Base-by-base conservation (phyloP, 2,888 invertebrate species). In the Pristionchus exspectatus region DNA sequence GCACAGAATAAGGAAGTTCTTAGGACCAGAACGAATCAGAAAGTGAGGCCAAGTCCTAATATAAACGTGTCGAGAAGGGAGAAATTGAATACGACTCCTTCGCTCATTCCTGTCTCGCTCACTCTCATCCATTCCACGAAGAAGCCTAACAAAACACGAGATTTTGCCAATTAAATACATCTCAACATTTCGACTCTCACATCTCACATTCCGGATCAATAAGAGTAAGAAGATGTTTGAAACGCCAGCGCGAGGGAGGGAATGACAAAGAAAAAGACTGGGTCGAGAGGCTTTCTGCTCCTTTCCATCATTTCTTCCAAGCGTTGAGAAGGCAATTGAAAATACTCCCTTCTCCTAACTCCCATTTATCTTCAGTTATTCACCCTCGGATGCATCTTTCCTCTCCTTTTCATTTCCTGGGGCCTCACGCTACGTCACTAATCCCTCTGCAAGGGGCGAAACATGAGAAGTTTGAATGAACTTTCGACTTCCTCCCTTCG, bases 251-350 rank as follows among this genome's bases (percentile, higher is more conserved):
- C 44, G 12, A 50, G n/a, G 24, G 63, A 4, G n/a, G 21, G 10
- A 24, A 63, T 63, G 63, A 63, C 63, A 63, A 10, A 50, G 44
- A 50, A 50, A 24, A 63, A n/a, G 59, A n/a, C 10, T n/a, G 63
- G 7, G 63, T n/a, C 24, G 24, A 24, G n/a, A n/a, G 1, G 10
- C n/a, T 4, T 63, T 21, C 63, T 1, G 24, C 63, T 63, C 63
- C 7, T n/a, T 63, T 63, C 21, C 59, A 18, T 59, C 59, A 59
- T 21, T 59, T 63, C 9, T n/a, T 0, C n/a, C 44, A 50, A 9
- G 44, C 63, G 63, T 63, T 63, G 63, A 63, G 63, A n/a, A 63
- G 63, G n/a, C 63, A 63, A 63, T 63, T 63, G 63, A 24, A 63
- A n/a, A 63, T 63, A 2, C n/a, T n/a, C 63, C 21, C 63, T n/a